A percentile compares a stretch with the other conserved stretches of the same genome.
Conservation (phyloP, 2,797 vertebrate genomes). For the Psittacula echo region DNA sequence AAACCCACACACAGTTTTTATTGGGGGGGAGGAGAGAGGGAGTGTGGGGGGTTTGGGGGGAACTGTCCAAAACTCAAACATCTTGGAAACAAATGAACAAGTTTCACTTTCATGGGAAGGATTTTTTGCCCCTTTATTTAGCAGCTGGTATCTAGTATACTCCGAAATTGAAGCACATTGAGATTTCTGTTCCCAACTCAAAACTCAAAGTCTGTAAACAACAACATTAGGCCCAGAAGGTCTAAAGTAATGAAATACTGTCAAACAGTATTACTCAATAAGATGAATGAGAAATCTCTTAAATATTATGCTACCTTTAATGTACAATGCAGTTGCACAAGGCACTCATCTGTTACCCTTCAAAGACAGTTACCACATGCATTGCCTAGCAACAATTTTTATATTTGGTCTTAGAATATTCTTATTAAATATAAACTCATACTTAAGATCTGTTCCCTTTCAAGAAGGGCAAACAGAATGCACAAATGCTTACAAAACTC, state of each 20-base stretch:
- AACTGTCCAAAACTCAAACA: neutral
- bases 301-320: neutral
- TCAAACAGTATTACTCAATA: neutral
- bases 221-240: neutral
- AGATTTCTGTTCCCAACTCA: neutral
- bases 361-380: neutral
- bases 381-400: neutral
- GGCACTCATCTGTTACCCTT: neutral
- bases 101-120: neutral
- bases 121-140: neutral
- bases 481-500: neutral
- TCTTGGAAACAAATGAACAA: neutral
- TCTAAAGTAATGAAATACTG: neutral
- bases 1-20: neutral
- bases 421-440: neutral
- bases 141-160: neutral
- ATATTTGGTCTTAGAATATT: neutral
- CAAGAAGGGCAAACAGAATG: neutral
- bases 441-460: neutral
- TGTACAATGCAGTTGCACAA: neutral
- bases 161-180: neutral
- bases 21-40: no score
- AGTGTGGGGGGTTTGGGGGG: neutral
- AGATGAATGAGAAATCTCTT: neutral
- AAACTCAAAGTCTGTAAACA: neutral